Conservation (phyloP, 2,113 vertebrate species). For the Pteropus alecto region DNA sequence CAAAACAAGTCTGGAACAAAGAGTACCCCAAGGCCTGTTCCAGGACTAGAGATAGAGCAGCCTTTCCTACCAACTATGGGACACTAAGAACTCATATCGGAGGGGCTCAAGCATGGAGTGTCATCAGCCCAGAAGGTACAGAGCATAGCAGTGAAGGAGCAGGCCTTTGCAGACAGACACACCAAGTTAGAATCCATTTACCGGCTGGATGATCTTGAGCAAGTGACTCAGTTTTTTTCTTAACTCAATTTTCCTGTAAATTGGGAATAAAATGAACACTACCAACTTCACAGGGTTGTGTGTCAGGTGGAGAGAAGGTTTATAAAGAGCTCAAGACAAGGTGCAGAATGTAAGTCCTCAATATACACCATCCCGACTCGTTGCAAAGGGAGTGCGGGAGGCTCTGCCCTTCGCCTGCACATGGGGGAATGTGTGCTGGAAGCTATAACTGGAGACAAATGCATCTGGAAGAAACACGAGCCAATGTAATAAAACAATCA, state of each 20-base stretch:
- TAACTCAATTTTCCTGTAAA: background rate
- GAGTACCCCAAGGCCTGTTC: background rate
- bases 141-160: background rate
- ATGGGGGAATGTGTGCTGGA: background rate
- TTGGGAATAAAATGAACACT: background rate
- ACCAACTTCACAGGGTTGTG: background rate
- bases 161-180: background rate
- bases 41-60: background rate
- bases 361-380: background rate
- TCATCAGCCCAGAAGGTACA: background rate
- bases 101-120: background rate
- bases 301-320: background rate
- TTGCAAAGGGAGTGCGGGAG: background rate
- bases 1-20: background rate
- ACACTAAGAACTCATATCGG: background rate
- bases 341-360: background rate
- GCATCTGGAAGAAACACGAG: background rate
- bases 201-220: background rate
- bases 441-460: background rate
- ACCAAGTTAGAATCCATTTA: background rate
- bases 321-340: background rate
- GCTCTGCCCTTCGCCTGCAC: background rate
- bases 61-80: background rate
- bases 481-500: background rate
- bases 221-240: background rate